Percentiles rank a stretch among this genome's conserved stretches.
Conservation (phyloP, 2,888 invertebrate species). For the Calameuta filiformis region DNA sequence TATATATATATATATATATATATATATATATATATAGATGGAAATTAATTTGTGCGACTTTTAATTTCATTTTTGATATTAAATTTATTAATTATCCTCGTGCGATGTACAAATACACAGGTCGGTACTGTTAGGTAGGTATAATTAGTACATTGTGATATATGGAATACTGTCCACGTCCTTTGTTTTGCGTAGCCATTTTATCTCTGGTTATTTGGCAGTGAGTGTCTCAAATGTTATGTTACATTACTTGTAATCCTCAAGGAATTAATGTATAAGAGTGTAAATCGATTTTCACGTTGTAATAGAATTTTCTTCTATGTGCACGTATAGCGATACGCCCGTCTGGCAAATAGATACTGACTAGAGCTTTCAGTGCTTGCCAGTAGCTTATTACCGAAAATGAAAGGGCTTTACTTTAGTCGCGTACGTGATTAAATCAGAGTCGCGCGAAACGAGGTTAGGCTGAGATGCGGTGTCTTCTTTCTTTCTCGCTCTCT, state of each 20-base stretch:
- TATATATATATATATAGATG: neutral
- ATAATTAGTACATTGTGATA: neutral
- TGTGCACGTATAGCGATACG: neutral
- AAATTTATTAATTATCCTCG: neutral
- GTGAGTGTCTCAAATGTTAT: neutral
- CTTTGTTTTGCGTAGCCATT: neutral
- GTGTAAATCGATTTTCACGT: neutral
- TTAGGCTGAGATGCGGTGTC: conserved; percentile 40
- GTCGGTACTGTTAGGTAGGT: neutral
- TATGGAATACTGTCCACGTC: neutral
- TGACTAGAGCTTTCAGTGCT: neutral
- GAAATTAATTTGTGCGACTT: neutral
- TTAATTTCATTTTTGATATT: neutral
- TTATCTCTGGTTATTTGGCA: neutral
- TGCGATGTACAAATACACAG: neutral
- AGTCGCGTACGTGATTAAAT: conserved; percentile 53
- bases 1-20: neutral
- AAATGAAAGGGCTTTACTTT: conserved; percentile 52
- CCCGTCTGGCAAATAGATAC: neutral
- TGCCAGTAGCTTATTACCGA: conserved; percentile 36
- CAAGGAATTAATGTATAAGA: neutral
- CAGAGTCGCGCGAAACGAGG: conserved; percentile 51
- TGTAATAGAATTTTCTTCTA: neutral
- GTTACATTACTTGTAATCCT: neutral
- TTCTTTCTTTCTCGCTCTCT: conserved; percentile 32